Evolutionary conservation across 2,113 vertebrate genomes (phyloP), one percentile per base, ranked within the genome.

Genomic region (Monopterus albus): DNA sequence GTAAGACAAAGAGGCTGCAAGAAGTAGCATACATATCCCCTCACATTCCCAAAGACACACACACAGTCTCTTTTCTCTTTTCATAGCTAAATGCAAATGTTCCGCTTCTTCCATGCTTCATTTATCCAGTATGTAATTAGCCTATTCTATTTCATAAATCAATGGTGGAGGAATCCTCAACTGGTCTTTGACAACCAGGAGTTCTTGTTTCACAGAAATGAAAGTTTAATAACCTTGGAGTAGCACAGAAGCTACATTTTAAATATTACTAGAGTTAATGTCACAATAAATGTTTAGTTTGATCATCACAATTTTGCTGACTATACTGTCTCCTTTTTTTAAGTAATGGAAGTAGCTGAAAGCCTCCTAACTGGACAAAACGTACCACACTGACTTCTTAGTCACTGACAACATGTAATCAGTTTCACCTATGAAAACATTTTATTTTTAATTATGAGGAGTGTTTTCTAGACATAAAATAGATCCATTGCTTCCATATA

Each of bases 91-190:
- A 87, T 85, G 79, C 65, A 84, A 89, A 88, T 86, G 82, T 90
- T 90, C 75, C 29, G 43, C 58, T 77, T 88, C 79, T 71, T 88
- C 68, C 86, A 74, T 29, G 89, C 69, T 91, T 89, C 84, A 91
- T 90, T 92, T 90, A 86, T 87, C 65, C 75, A 49, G 64, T 84
- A 82, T 87, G 77, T 88, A 90, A 93, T 93, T 91, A 82, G 79
- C 81, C 68, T 56, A 81, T 84, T 87, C 72, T 72, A 80, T 89
- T 91, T 88, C 82, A 88, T 89, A 86, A 89, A 91, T 92, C 88
- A 92, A 56, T 87, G 80, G 78, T 33, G 67, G 70, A 59, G 66
- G 70, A 78, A 53, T 75, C 26, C 58, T 69, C 63, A 39, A 68
- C 72, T 70, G 62, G 58, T 73, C 78, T 86, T 81, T 88, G 73